A percentile compares a stretch with the other conserved stretches of the same genome.
Conservation (phyloP, 2,113 vertebrate species). For the Lophochroa leadbeateri region DNA sequence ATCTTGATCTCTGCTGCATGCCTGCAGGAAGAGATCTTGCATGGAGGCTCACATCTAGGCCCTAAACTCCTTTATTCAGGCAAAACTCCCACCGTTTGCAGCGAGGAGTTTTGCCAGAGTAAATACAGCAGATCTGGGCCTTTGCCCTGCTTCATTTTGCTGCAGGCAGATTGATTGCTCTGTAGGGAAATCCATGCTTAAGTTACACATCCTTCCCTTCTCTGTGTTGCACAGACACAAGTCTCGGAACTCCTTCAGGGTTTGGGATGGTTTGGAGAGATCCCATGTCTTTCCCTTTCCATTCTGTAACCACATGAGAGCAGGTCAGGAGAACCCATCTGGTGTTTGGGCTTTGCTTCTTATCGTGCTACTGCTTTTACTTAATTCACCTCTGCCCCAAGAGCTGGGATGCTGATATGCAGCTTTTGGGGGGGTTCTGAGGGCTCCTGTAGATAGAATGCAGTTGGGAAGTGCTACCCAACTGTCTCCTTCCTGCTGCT, state of each 20-base stretch:
- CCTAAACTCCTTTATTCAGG: not conserved
- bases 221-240: not conserved
- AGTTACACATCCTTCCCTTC: not conserved
- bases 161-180: not conserved
- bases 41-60: rapidly evolving
- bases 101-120: not conserved
- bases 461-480: not conserved
- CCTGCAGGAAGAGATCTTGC: not conserved
- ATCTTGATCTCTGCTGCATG: not conserved
- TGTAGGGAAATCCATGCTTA: not conserved
- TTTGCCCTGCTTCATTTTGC: rapidly evolving
- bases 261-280: not conserved
- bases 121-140: not conserved
- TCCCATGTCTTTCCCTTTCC: not conserved
- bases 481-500: not conserved
- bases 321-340: not conserved
- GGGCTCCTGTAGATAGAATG: rapidly evolving
- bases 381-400: not conserved
- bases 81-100: not conserved
- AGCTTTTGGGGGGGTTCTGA: not conserved
- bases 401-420: not conserved
- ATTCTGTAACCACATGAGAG: not conserved
- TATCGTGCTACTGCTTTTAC: not conserved
- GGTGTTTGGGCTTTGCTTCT: not conserved
- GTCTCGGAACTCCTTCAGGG: not conserved